Base-by-base conservation (phyloP, 2,113 vertebrate species). In the Toxotes jaculatrix region DNA sequence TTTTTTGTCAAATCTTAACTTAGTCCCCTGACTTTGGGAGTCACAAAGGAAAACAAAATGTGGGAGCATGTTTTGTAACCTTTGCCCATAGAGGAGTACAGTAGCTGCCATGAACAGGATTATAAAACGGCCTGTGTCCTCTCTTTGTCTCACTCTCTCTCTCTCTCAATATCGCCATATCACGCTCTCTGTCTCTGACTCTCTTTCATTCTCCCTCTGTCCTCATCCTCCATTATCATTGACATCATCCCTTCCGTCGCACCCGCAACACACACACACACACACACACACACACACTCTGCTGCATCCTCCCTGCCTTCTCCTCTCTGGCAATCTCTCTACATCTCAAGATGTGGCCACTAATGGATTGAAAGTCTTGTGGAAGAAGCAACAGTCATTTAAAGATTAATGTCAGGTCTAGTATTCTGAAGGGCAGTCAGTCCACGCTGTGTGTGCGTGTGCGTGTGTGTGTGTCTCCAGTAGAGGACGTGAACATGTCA, bases 301-400 rank as follows among this genome's bases (percentile, higher is more conserved):
- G 1, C 27, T 79, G 74, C 53, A 86, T 85, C 66, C 62, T 85
- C 67, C 42, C 76, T 78, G 77, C 76, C 74, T 88, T 80, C 86
- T 67, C 55, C 86, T 89, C 81, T 72, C 69, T 70, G 60, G 88
- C 85, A 91, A 92, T 92, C 91, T 90, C 88, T 75, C 89, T 83
- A 82, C 85, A 90, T 93, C 89, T 88, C 89, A 88, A 88, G 89
- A 92, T 51, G 84, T 84, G 68, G 83, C 86, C 86, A 83, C 90
- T 94, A 94, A 95, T 95, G 89, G 90, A 94, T 93, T 94, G 89
- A 88, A 93, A 93, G 90, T 93, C 91, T 93, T 92, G 87, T 78
- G 77, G 89, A 90, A 92, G 93, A 94, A 89, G 87, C 91, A 90
- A 93, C 90, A 93, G 91, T 91, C 93, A 93, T 94, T 93, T 94